phyloP scores from a whole-genome alignment of 1,140 invertebrate species.

The Euura lappo region DNA sequence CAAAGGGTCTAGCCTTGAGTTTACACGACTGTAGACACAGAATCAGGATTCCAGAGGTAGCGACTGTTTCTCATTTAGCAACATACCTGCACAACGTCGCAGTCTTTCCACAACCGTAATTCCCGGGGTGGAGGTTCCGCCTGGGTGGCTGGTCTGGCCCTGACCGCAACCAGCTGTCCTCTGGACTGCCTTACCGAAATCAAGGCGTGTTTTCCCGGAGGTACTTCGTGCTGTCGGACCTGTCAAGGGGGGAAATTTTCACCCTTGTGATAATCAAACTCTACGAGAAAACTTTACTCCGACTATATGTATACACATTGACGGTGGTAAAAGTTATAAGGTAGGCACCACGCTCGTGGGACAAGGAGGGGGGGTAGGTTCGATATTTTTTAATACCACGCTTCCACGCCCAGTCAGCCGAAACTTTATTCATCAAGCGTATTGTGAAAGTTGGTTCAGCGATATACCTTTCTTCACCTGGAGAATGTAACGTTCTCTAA shows the following conservation, averaged over 20 bases:
- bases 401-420: too few species aligned
- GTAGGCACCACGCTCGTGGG: conserved; percentile 12
- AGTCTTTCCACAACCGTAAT: conserved; percentile 76
- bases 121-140: conserved; percentile 54
- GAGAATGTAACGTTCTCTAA: too few species aligned
- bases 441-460: too few species aligned
- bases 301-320: neutral
- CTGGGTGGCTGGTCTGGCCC: conserved; percentile 56
- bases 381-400: too few species aligned
- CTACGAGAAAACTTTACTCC: conserved; percentile 8
- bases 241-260: conserved; percentile 32
- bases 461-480: too few species aligned
- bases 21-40: too few species aligned
- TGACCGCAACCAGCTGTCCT: conserved; percentile 81
- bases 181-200: conserved; percentile 83
- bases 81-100: conserved; percentile 77
- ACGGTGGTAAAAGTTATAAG: conserved; percentile 4
- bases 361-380: too few species aligned
- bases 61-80: too few species aligned
- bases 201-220: conserved; percentile 81
- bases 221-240: conserved; percentile 75
- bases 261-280: conserved; percentile 18
- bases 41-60: too few species aligned
- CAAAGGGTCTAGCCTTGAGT: too few species aligned
- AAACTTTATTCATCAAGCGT: too few species aligned